Conservation (phyloP, 2,113 vertebrate genomes). For the Tympanuchus pallidicinctus region DNA sequence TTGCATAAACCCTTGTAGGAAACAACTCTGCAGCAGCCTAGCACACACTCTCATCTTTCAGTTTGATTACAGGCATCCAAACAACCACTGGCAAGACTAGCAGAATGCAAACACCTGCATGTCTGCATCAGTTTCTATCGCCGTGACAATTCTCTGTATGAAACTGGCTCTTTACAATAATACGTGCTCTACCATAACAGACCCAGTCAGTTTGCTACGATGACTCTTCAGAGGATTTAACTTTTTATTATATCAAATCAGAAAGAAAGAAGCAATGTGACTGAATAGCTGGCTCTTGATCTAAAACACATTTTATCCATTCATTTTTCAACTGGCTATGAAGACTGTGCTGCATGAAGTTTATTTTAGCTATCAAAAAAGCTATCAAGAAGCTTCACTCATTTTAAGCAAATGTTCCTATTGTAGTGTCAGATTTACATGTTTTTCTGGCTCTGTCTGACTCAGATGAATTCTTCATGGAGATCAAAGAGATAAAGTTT, state of each 20-base stretch:
- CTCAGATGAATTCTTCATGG: conserved; percentile 48
- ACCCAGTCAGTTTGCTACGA: conserved; percentile 6
- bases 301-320: conserved; percentile 62
- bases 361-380: conserved; percentile 62
- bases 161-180: conserved; percentile 1
- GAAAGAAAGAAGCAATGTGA: conserved; percentile 36
- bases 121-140: conserved; percentile 11
- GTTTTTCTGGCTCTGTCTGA: conserved; percentile 41
- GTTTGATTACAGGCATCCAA: conserved; percentile 32
- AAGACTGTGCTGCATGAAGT: conserved; percentile 31
- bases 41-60: neutral
- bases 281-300: neutral
- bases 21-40: neutral
- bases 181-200: conserved; percentile 22
- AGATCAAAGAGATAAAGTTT: conserved; percentile 63
- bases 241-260: conserved; percentile 37
- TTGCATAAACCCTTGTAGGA: conserved; percentile 30
- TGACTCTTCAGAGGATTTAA: conserved; percentile 32
- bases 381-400: conserved; percentile 38
- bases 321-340: conserved; percentile 51
- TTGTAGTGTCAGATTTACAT: conserved; percentile 56
- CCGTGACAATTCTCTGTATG: neutral
- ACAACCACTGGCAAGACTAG: neutral
- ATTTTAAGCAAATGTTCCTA: conserved; percentile 64
- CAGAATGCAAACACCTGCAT: conserved; percentile 11